Percentiles rank a stretch among this genome's conserved stretches.
phyloP scores from a whole-genome alignment of 1,140 invertebrate genomes.

The Drosophila seguyi region DNA sequence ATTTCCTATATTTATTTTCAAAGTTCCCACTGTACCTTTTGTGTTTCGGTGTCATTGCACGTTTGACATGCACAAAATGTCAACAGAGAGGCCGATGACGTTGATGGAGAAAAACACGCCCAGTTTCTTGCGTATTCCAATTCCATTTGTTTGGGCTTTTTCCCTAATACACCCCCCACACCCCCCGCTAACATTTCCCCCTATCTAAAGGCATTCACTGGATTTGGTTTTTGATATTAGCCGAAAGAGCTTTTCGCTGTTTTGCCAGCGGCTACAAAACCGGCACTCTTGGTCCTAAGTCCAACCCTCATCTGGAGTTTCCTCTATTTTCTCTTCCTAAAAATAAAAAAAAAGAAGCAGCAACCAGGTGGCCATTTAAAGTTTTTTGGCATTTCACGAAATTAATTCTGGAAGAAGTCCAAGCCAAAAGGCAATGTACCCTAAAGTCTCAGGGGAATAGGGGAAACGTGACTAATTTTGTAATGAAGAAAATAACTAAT shows the following conservation, averaged over 20 bases:
- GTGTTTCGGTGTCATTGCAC: slow-evolving; percentile 62
- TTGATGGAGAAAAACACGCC: slow-evolving; percentile 34
- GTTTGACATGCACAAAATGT: slow-evolving; percentile 72
- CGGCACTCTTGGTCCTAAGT: slow-evolving; percentile 12
- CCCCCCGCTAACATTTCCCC: background rate
- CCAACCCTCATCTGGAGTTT: slow-evolving; percentile 56
- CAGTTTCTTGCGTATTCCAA: slow-evolving; percentile 36
- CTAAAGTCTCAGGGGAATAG: slow-evolving; percentile 2
- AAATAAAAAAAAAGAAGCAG: background rate
- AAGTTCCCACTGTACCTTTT: background rate
- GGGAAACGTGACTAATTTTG: slow-evolving; percentile 25
- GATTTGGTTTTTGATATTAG: slow-evolving; percentile 9
- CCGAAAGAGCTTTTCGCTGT: slow-evolving; percentile 68
- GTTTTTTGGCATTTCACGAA: slow-evolving; percentile 48
- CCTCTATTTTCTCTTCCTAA: background rate
- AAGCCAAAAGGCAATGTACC: slow-evolving; percentile 8
- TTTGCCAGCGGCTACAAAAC: slow-evolving; percentile 18
- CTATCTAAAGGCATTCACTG: slow-evolving; percentile 9
- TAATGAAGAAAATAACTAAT: slow-evolving; percentile 1
- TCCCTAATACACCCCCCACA: background rate
- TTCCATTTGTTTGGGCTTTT: slow-evolving; percentile 4
- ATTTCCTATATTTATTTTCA: too few species aligned
- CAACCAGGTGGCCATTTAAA: slow-evolving; percentile 53
- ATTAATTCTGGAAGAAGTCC: slow-evolving; percentile 34
- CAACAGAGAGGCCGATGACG: slow-evolving; percentile 50